These are phyloP conservation scores for Scomber scombrus DNA, from an alignment of 2,113 vertebrate species.

Conservation along the genomic window DNA sequence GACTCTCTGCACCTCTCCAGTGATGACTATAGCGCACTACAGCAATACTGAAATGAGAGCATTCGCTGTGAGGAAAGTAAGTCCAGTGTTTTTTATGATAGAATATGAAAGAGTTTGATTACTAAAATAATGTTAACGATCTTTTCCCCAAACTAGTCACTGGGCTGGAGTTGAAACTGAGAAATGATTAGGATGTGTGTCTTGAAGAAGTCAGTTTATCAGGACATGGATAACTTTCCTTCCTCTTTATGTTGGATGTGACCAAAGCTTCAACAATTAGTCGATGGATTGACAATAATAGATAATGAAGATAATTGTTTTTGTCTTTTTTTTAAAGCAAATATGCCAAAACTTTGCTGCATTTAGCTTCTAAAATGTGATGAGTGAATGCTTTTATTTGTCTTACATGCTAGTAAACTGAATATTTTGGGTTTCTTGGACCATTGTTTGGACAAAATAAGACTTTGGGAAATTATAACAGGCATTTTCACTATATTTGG, in stretches of 20 bases:
- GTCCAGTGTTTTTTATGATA: neutral
- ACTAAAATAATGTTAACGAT: neutral
- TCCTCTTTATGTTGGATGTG: neutral
- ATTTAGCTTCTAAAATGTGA: no score
- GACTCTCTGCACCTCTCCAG: conserved; percentile 48
- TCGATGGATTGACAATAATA: no score
- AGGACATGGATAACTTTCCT: neutral
- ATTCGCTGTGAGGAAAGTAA: conserved; percentile 2
- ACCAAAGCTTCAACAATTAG: no score
- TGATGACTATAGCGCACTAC: conserved; percentile 29
- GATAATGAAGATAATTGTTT: no score
- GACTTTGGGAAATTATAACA: no score
- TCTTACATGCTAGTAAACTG: no score
- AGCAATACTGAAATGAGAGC: conserved; percentile 31
- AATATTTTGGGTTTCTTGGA: no score
- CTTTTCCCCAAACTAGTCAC: neutral
- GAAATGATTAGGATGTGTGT: neutral
- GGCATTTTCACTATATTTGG: no score
- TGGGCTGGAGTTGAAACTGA: neutral
- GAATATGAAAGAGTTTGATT: neutral
- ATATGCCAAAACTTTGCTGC: no score
- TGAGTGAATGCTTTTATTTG: no score
- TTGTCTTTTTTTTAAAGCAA: no score
- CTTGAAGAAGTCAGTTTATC: neutral
- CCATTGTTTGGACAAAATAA: no score